Conservation (phyloP, 2,888 invertebrate species). For the Drosophila limbata region DNA sequence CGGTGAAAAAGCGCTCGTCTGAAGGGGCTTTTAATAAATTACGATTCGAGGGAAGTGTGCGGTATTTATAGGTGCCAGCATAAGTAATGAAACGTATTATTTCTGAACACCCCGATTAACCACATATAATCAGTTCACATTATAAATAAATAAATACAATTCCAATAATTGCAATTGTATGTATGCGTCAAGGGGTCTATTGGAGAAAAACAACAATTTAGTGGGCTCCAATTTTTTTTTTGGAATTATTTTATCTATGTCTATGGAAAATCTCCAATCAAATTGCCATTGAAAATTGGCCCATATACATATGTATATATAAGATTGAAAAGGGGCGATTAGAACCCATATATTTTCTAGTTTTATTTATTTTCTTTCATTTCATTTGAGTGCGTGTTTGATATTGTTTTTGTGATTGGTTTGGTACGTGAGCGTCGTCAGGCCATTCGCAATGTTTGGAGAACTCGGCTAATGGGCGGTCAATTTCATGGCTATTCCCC, state of each 20-base stretch:
- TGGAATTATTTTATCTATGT: not conserved
- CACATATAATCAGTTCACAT: conserved; percentile 7
- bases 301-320: not conserved
- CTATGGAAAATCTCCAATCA: conserved; percentile 34
- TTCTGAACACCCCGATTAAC: conserved; percentile 7
- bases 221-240: conserved; percentile 1
- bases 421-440: conserved; percentile 38
- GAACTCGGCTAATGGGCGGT: conserved; percentile 41
- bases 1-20: too few relatives aligned
- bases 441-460: conserved; percentile 54
- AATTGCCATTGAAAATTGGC: conserved; percentile 25
- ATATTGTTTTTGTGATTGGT: conserved; percentile 16
- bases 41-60: not conserved
- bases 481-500: conserved; percentile 35
- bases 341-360: conserved; percentile 5
- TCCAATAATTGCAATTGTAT: conserved; percentile 1
- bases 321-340: conserved; percentile 13
- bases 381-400: conserved; percentile 8
- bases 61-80: conserved; percentile 9
- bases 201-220: not conserved
- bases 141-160: conserved; percentile 10
- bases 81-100: conserved; percentile 6
- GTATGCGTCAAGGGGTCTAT: not conserved
- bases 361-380: conserved; percentile 17
- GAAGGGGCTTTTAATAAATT: too few relatives aligned